phyloP scores from a whole-genome alignment of 2,113 vertebrate genomes.

The Perca schrenkii region DNA sequence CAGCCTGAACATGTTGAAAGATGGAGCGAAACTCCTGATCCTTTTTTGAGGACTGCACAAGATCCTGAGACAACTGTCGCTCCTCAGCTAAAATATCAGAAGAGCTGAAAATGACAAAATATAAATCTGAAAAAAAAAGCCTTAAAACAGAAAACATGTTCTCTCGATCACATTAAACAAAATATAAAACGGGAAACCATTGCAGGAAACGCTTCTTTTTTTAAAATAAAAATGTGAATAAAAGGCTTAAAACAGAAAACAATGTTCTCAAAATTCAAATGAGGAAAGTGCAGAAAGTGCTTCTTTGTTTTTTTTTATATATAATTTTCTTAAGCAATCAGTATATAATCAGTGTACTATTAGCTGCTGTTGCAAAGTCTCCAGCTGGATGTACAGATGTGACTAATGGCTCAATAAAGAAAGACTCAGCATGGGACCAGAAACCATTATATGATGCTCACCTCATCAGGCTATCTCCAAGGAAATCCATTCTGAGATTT shows the following conservation, averaged over 20 bases:
- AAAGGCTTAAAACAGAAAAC: neutral
- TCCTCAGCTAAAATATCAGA: conserved; percentile 92
- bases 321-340: neutral
- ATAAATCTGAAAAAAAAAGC: neutral
- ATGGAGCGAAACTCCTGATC: conserved; percentile 94
- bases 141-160: neutral
- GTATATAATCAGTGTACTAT: neutral
- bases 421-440: neutral
- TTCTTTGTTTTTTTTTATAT: neutral
- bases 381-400: neutral
- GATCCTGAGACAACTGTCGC: conserved; percentile 92
- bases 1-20: conserved; percentile 93
- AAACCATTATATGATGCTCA: conserved; percentile 69
- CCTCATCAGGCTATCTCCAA: conserved; percentile 92
- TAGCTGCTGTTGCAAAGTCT: neutral
- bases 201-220: neutral
- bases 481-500: conserved; percentile 92
- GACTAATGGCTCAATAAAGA: neutral
- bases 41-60: conserved; percentile 94
- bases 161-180: neutral
- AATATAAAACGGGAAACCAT: neutral
- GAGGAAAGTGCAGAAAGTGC: neutral
- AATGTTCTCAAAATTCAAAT: neutral
- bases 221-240: no score
- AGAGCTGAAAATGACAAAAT: conserved; percentile 79